phyloP scores from a whole-genome alignment of 2,888 invertebrate genomes.

The Lasiommata megera region DNA sequence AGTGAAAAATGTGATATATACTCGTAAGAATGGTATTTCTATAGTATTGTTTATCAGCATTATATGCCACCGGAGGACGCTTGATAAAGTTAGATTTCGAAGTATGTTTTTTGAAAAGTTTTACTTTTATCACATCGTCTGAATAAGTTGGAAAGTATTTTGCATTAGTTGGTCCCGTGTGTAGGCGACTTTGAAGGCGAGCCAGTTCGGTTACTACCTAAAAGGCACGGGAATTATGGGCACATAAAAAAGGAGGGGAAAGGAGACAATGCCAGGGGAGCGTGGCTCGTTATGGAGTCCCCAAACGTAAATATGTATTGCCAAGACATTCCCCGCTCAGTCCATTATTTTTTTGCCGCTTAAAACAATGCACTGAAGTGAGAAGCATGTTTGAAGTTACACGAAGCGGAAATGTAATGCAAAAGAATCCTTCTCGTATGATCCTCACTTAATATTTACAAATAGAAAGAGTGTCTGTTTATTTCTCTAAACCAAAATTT shows the following conservation, averaged over 20 bases:
- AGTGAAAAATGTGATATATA: too few relatives aligned
- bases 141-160: not conserved
- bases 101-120: too few relatives aligned
- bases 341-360: slow-evolving; percentile 14
- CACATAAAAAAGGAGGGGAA: slow-evolving; percentile 41
- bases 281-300: slow-evolving; percentile 49
- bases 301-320: slow-evolving; percentile 33
- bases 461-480: too few relatives aligned
- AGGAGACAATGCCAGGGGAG: slow-evolving; percentile 46
- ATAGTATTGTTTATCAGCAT: too few relatives aligned
- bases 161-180: not conserved
- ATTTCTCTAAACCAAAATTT: too few relatives aligned
- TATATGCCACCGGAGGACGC: too few relatives aligned
- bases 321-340: slow-evolving; percentile 20
- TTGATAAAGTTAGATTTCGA: too few relatives aligned
- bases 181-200: slow-evolving; percentile 37
- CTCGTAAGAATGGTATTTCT: too few relatives aligned
- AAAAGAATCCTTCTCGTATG: too few relatives aligned
- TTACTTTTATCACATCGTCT: too few relatives aligned
- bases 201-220: slow-evolving; percentile 42
- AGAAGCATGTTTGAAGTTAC: not conserved
- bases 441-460: too few relatives aligned
- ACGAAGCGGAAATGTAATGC: not conserved
- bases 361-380: slow-evolving; percentile 3
- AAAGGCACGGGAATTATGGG: slow-evolving; percentile 51